A percentile compares a stretch with the other conserved stretches of the same genome.
Conservation (phyloP, 2,888 invertebrate species). For the Chironomus riparius region DNA sequence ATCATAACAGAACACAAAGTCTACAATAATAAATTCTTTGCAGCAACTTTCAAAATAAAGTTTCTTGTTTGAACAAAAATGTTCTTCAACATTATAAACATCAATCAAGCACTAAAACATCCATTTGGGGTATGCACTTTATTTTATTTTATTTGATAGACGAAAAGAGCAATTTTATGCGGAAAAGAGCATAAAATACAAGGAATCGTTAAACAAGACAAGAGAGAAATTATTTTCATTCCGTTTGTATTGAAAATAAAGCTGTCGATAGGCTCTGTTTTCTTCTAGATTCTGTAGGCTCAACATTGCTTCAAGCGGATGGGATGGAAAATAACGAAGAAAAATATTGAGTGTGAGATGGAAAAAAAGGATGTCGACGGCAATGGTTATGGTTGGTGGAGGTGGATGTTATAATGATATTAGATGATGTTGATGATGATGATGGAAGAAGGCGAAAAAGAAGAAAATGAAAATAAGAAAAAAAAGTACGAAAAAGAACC, state of each 20-base stretch:
- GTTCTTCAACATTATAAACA: too few relatives aligned
- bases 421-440: conserved; percentile 34
- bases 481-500: conserved; percentile 1
- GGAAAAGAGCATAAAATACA: neutral
- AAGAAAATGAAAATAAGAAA: neutral
- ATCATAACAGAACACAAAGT: too few relatives aligned
- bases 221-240: neutral
- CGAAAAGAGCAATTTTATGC: neutral
- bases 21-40: too few relatives aligned
- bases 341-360: neutral
- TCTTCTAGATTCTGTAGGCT: neutral
- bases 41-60: too few relatives aligned
- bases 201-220: neutral
- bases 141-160: too few relatives aligned
- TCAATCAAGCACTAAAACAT: too few relatives aligned
- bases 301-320: neutral
- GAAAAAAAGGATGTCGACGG: conserved; percentile 32
- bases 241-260: neutral
- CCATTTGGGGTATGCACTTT: too few relatives aligned
- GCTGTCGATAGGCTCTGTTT: neutral
- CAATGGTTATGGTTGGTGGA: conserved; percentile 35
- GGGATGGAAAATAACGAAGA: neutral
- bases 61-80: too few relatives aligned
- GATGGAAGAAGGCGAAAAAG: conserved; percentile 34
- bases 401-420: too few relatives aligned